Percentiles rank a stretch among this genome's conserved stretches.
These are phyloP conservation scores for Mesocricetus auratus DNA, from an alignment of 2,113 vertebrate genomes.

Conservation along the genomic window DNA sequence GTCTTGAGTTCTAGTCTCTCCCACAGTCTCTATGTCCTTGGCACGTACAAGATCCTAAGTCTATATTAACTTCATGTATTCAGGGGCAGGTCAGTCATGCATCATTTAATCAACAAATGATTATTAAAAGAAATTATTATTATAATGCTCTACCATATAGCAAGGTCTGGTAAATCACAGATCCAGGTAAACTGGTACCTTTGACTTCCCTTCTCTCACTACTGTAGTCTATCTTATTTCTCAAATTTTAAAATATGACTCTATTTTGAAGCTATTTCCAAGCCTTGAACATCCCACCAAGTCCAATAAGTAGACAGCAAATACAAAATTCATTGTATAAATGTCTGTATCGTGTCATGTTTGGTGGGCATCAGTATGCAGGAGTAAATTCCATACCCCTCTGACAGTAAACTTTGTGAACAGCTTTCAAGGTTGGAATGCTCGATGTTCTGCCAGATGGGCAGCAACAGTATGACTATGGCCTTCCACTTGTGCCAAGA, in stretches of 20 bases:
- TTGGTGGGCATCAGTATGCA: background rate
- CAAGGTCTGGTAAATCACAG: background rate
- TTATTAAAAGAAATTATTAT: background rate
- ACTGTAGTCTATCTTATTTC: background rate
- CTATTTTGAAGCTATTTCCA: background rate
- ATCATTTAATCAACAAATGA: background rate
- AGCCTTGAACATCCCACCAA: background rate
- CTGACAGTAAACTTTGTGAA: constrained; percentile 61
- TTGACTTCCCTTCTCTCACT: background rate
- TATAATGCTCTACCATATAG: background rate
- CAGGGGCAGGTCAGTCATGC: background rate
- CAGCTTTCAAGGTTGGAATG: constrained; percentile 60
- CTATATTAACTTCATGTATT: background rate
- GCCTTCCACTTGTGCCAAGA: constrained; percentile 45
- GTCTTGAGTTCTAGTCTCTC: background rate
- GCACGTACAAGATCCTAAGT: background rate
- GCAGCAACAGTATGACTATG: constrained; percentile 43
- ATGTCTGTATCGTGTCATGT: background rate
- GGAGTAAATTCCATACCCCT: constrained; percentile 50
- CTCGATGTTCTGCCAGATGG: constrained; percentile 61
- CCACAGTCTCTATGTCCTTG: background rate
- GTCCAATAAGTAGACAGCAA: background rate
- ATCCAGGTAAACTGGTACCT: background rate
- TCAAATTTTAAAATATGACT: constrained; percentile 13
- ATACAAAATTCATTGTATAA: background rate